These are phyloP conservation scores for Formica exsecta DNA, from an alignment of 1,140 invertebrate species.

Conservation along the genomic window DNA sequence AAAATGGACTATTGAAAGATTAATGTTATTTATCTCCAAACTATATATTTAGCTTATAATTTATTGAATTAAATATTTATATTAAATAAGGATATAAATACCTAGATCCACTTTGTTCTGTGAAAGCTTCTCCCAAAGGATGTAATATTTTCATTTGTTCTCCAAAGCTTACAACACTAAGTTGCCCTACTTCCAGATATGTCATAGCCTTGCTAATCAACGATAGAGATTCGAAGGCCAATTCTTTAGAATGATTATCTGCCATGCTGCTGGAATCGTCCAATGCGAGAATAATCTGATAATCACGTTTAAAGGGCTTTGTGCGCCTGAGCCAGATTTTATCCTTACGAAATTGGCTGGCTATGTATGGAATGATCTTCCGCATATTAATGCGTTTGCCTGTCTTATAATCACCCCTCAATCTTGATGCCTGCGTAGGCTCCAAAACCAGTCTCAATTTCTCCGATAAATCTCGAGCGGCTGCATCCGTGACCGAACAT, in stretches of 20 bases:
- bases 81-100: slow-evolving; percentile 72
- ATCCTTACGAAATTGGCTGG: slow-evolving; percentile 99
- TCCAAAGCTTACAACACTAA: slow-evolving; percentile 97
- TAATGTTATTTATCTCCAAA: not conserved
- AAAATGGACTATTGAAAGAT: not conserved
- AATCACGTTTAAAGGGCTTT: slow-evolving; percentile 97
- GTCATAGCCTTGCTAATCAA: slow-evolving; percentile 96
- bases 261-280: slow-evolving; percentile 98
- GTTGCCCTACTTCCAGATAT: slow-evolving; percentile 96
- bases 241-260: slow-evolving; percentile 95
- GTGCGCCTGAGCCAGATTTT: slow-evolving; percentile 99
- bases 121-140: slow-evolving; percentile 94
- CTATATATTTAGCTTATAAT: not conserved
- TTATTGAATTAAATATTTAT: slow-evolving; percentile 23
- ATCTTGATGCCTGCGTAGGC: slow-evolving; percentile 96
- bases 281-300: slow-evolving; percentile 98
- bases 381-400: slow-evolving; percentile 99
- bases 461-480: slow-evolving; percentile 97
- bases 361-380: slow-evolving; percentile 99
- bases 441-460: slow-evolving; percentile 97
- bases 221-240: slow-evolving; percentile 98
- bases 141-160: slow-evolving; percentile 94
- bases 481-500: slow-evolving; percentile 88
- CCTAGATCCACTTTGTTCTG: slow-evolving; percentile 92
- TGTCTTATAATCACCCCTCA: slow-evolving; percentile 98